Conservation (phyloP, 1,140 invertebrate species). For the Tetramorium parvispinum region DNA sequence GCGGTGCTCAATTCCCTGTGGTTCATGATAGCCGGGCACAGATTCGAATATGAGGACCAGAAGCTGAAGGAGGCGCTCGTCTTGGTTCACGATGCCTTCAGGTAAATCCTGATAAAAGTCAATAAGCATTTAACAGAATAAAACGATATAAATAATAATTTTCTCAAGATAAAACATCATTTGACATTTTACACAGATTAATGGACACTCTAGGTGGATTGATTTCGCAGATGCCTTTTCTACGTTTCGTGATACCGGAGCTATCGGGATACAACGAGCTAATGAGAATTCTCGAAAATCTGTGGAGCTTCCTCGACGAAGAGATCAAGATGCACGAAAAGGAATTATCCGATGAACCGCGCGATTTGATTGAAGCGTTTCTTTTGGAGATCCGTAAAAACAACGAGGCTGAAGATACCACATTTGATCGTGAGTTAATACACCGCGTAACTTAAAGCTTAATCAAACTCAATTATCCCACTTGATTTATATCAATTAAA, state of each 20-base stretch:
- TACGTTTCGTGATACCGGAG: slow-evolving; percentile 88
- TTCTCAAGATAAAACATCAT: not conserved
- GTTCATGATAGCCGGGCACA: slow-evolving; percentile 89
- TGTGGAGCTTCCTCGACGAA: slow-evolving; percentile 84
- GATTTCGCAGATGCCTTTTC: slow-evolving; percentile 88
- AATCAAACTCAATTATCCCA: not conserved
- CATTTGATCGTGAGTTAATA: slow-evolving; percentile 78
- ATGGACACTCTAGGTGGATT: slow-evolving; percentile 89
- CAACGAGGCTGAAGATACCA: slow-evolving; percentile 44
- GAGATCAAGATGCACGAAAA: slow-evolving; percentile 87
- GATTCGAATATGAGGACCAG: slow-evolving; percentile 87
- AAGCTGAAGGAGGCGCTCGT: slow-evolving; percentile 85
- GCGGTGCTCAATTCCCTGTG: slow-evolving; percentile 91
- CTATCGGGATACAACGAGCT: slow-evolving; percentile 87
- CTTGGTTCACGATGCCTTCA: slow-evolving; percentile 87
- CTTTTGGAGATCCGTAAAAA: slow-evolving; percentile 86
- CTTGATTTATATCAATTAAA: not conserved
- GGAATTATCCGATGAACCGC: slow-evolving; percentile 84
- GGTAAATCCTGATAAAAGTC: slow-evolving; percentile 59
- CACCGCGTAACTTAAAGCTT: not conserved
- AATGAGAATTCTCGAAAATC: slow-evolving; percentile 78
- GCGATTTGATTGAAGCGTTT: slow-evolving; percentile 91
- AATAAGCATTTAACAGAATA: not conserved
- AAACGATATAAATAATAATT: not conserved
- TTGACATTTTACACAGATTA: slow-evolving; percentile 75